Evolutionary conservation across 2,888 invertebrate genomes (phyloP).

Genomic region (Callimorpha dominula): DNA sequence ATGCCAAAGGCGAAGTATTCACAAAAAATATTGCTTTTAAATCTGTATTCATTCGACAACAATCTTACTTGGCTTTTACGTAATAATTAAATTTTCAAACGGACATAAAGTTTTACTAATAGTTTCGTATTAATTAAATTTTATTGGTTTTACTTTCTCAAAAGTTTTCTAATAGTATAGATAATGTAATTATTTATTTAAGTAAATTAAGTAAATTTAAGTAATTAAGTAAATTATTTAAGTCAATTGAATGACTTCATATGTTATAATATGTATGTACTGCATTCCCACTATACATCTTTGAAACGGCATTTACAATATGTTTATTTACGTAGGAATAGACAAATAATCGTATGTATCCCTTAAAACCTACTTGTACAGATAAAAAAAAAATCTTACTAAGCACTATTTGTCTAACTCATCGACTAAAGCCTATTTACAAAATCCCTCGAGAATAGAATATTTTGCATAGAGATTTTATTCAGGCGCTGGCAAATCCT

Average conservation of each 20-base stretch:
- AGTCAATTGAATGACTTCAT: no score
- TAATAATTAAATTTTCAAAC: neutral
- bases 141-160: no score
- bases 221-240: no score
- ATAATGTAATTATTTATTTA: no score
- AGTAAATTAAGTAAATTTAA: no score
- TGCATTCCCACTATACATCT: neutral
- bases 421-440: constrained; percentile 47
- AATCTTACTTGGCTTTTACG: neutral
- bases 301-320: neutral
- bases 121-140: no score
- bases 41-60: neutral
- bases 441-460: constrained; percentile 47
- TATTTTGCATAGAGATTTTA: constrained; percentile 54
- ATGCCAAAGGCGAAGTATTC: no score
- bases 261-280: no score
- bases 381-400: constrained; percentile 18
- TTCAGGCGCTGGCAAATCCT: constrained; percentile 42
- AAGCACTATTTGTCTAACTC: constrained; percentile 33
- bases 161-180: no score
- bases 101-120: neutral
- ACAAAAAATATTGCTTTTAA: neutral
- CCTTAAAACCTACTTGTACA: neutral
- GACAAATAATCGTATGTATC: neutral
- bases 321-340: neutral